phyloP scores from a whole-genome alignment of 2,888 invertebrate species.

The Xestia rhomboidea region DNA sequence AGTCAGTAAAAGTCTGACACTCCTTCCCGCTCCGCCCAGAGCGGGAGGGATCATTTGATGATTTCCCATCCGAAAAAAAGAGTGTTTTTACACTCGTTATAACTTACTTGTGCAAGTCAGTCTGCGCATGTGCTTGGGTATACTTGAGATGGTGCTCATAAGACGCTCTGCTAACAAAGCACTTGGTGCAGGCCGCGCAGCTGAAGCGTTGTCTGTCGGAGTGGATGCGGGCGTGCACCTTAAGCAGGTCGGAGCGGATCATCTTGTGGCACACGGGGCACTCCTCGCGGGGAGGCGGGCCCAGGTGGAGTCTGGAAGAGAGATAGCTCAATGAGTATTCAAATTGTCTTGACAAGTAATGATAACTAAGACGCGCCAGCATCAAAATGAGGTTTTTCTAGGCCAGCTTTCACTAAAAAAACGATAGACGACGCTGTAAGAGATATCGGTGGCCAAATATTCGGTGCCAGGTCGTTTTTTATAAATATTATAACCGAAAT shows the following conservation, averaged over 20 bases:
- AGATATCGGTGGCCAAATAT: too few relatives aligned
- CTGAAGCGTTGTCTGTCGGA: conserved; percentile 61
- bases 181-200: conserved; percentile 77
- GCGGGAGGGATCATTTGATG: too few relatives aligned
- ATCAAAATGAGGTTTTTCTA: too few relatives aligned
- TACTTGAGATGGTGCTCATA: conserved; percentile 83
- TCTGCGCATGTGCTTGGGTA: conserved; percentile 74
- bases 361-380: too few relatives aligned
- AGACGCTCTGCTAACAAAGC: conserved; percentile 78
- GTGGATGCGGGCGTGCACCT: conserved; percentile 76
- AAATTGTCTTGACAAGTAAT: background rate
- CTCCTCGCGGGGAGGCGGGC: conserved; percentile 72
- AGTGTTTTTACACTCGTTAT: too few relatives aligned
- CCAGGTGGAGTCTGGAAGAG: conserved; percentile 73
- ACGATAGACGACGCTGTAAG: too few relatives aligned
- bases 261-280: conserved; percentile 77
- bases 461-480: too few relatives aligned
- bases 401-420: too few relatives aligned
- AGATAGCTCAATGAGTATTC: background rate
- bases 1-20: too few relatives aligned
- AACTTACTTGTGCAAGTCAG: conserved; percentile 77
- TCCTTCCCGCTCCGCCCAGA: too few relatives aligned
- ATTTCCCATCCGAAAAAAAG: too few relatives aligned
- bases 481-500: too few relatives aligned
- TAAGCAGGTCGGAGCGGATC: conserved; percentile 74